phyloP scores from a whole-genome alignment of 2,888 invertebrate species.

The Troides oblongomaculatus region DNA sequence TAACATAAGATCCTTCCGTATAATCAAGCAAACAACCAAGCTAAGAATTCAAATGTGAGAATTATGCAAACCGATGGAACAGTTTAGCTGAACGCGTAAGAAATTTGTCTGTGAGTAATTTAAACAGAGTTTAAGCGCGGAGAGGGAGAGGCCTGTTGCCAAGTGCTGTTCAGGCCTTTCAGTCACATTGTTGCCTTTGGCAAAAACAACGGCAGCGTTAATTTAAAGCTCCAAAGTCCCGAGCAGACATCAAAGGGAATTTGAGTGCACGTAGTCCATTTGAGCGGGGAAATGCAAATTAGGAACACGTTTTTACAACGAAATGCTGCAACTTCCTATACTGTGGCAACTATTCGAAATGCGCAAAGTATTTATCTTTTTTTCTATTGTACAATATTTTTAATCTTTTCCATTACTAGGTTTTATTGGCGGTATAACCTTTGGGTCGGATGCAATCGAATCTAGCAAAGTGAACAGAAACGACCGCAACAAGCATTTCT shows the following conservation, averaged over 20 bases:
- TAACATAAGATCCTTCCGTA: not conserved
- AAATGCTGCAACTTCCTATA: not conserved
- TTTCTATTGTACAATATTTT: not conserved
- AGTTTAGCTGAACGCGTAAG: conserved; percentile 10
- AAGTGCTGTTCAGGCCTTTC: conserved; percentile 10
- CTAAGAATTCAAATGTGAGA: conserved; percentile 18
- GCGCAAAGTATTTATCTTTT: not conserved
- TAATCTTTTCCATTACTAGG: too few species aligned
- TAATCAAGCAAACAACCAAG: conserved; percentile 14
- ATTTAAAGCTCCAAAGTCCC: conserved; percentile 14
- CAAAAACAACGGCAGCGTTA: conserved; percentile 25
- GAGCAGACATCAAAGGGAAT: conserved; percentile 27
- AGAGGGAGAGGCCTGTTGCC: not conserved
- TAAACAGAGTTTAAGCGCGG: conserved; percentile 16
- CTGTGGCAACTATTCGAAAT: not conserved
- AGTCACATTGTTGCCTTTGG: conserved; percentile 18
- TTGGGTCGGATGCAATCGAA: too few species aligned
- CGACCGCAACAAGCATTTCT: too few species aligned
- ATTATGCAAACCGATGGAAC: conserved; percentile 19
- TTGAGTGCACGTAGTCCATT: conserved; percentile 22
- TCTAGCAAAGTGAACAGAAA: too few species aligned
- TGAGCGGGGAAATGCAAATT: conserved; percentile 23
- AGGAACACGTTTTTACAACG: conserved; percentile 14
- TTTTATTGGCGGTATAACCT: too few species aligned
- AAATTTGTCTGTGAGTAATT: conserved; percentile 23